These are phyloP conservation scores for Tachuris rubrigastra DNA, from an alignment of 2,113 vertebrate species.

Conservation along the genomic window DNA sequence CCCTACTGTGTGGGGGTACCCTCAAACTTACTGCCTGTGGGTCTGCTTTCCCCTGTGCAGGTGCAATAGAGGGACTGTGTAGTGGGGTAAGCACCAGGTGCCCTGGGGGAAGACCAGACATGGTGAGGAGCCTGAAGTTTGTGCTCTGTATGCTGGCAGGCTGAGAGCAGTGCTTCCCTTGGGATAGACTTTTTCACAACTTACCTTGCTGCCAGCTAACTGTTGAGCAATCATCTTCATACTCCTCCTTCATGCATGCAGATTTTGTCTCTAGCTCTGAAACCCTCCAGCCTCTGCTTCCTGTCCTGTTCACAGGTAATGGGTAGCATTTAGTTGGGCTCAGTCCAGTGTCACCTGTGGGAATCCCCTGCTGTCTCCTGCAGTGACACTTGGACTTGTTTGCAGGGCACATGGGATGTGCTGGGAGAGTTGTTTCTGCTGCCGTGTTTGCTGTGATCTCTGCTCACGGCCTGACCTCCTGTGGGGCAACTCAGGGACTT, in stretches of 20 bases:
- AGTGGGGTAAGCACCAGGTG: neutral
- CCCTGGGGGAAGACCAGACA: neutral
- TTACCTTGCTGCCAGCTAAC: neutral
- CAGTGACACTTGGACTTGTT: neutral
- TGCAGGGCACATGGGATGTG: neutral
- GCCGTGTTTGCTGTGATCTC: neutral
- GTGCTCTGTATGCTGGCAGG: neutral
- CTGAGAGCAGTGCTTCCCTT: neutral
- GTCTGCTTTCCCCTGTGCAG: neutral
- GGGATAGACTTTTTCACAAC: neutral
- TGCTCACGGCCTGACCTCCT: neutral
- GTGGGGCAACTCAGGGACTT: neutral
- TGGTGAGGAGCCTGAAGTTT: neutral
- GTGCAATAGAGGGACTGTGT: neutral
- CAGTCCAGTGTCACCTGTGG: neutral
- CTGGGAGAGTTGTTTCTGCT: fast-evolving
- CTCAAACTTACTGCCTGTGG: neutral
- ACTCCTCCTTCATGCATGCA: neutral
- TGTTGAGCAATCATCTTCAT: constrained; percentile 29
- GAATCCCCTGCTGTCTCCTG: neutral
- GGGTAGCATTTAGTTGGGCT: neutral
- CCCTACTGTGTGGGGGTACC: neutral
- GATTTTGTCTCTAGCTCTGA: neutral
- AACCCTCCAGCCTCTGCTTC: neutral
- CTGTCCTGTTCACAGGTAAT: neutral